Base-by-base conservation (phyloP, 2,797 vertebrate species). In the Toxotes lorentzi region DNA sequence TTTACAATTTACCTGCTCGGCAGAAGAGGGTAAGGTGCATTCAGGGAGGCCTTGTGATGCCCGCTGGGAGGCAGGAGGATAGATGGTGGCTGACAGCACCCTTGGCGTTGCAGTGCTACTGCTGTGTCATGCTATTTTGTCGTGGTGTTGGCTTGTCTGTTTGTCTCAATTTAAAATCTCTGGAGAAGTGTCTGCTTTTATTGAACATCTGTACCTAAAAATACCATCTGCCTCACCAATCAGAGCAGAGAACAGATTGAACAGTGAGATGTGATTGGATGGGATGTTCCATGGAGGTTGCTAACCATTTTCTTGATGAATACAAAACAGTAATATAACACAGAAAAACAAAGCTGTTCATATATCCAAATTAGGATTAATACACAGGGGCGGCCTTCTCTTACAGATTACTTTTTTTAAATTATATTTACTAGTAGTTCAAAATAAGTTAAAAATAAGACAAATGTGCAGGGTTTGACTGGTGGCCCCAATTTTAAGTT, bases 71-170 rank as follows among this genome's bases (percentile, higher is more conserved):
- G 71, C 70, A 27, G 78, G 59, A 82, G 88, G 92, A 94, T 91
- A 66, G 91, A 95, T 93, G 83, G 66, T 7, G 48, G 76, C 89
- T 93, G 93, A 93, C 92, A 77, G 92, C 85, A 79, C 76, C 90
- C 82, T 75, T 23, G 78, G 91, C 43, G 67, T 87, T 73, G 61
- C 83, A 2, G 75, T 41, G 72, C 84, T 51, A 50, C 90, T 93
- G 94, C 92, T 92, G 92, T 86, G 92, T 94, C 93, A 93, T 92
- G 90, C 79, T 88, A 61, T 85, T 88, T 88, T 62, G 51, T 76
- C 35, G 70, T 69, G 70, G 43, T 59, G 76, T 77, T 61, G 70
- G 54, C 86, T 70, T 59, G 76, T 89, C 83, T 88, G 82, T 92
- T 92, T 89, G 88, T 93, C 89, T 93, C 83, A 75, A 79, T 93